Evolutionary conservation across 2,888 invertebrate species (phyloP), one percentile per base, ranked within the genome.

Genomic region (Sarcophaga variegata): DNA sequence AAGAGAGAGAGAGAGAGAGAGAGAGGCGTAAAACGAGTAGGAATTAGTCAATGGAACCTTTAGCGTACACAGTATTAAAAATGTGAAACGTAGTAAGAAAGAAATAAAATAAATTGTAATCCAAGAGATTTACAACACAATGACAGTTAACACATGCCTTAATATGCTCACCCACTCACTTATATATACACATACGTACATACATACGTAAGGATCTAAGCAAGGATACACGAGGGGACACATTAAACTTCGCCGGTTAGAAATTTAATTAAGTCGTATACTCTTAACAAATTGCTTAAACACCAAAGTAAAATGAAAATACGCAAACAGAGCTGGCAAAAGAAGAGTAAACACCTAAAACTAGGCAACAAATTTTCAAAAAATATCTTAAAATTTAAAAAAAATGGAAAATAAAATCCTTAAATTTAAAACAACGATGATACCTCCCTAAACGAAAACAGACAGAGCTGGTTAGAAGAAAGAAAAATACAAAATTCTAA

Each of bases 41-140:
- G 22, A 22, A n/a, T 62, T 20, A 62, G 22, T 17, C 62, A n/a
- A 62, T n/a, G 62, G 3, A 62, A 62, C 37, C 37, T 37, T 37
- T 37, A 37, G 37, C 37, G 37, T 2, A 62, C 20, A 62, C 10
- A 62, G n/a, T 22, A 62, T 20, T 10, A 62, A 62, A 62, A 62
- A 62, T n/a, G 3, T 17, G 10, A 62, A 62, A n/a, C 14, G 10
- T 62, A 62, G 10, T 17, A 20, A n/a, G n/a, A 62, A 62, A 62
- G 20, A 27, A 71, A 66, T 54, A 37, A 72, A 81, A 85, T 64
- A 67, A 85, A 77, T 74, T 81, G 60, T 49, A 70, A 85, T 75
- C 37, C 69, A 37, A 64, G 22, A 82, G 78, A 79, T 85, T 85
- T 78, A 75, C 74, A 69, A 74, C 64, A 78, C 78, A 81, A 66